Evolutionary conservation across 2,888 invertebrate genomes (phyloP), one percentile per base, ranked within the genome.

Genomic region (Cantharis flavilabris): DNA sequence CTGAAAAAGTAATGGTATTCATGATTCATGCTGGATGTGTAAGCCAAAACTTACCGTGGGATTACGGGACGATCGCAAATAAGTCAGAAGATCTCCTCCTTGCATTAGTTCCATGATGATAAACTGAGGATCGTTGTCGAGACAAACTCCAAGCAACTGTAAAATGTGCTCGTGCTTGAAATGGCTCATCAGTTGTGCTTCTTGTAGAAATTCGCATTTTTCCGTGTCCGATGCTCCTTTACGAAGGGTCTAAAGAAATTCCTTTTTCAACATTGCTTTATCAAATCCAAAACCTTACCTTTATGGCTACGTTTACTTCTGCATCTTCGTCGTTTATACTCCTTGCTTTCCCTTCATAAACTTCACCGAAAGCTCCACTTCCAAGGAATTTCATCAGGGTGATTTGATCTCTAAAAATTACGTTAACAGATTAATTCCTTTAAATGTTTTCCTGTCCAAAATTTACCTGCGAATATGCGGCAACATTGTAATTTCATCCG

Each of bases 31-130:
- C 9, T 65, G 10, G 7, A 13, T n/a, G 3, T 13, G 9, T 18
- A 49, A 80, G 63, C 62, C 72, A 20, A 23, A 67, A 85, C 88
- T 88, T 88, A 95, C 95, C 86, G 92, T 87, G n/a, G 92, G 91
- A 63, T 95, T 93, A 75, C 98, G 90, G 82, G 96, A 96, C 5
- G 93, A 92, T 73, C 98, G 90, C 69, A 99, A 90, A 87, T 97
- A 99, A 76, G 96, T 96, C 33, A 98, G 90, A 76, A 99, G 89
- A 89, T 99, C 99, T 0, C 99, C 98, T 4, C 96, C 98, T 87
- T 98, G 96, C 99, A 99, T 99, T 16, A 99, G 91, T 87, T 99
- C 99, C 92, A 99, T 94, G 69, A 99, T 95, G 80, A 99, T 94
- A 83, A 97, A 96, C 84, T 97, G 95, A 9, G 97, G 96, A 86